Conservation (phyloP, 2,797 vertebrate genomes). For the Spheniscus humboldti region DNA sequence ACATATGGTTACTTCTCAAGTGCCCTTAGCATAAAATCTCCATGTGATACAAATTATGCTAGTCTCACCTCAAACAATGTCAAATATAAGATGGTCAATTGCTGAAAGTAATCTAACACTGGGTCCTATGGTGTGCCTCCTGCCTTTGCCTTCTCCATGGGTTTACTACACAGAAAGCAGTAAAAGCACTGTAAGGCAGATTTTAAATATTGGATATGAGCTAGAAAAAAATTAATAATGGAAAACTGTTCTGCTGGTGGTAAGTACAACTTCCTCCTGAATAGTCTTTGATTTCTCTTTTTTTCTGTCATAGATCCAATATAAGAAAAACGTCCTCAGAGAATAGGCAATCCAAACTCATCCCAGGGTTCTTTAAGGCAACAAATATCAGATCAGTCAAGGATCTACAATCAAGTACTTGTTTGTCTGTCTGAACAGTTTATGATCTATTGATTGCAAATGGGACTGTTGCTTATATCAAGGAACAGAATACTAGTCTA, state of each 20-base stretch:
- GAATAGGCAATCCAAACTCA: background rate
- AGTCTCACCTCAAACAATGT: background rate
- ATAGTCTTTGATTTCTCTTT: background rate
- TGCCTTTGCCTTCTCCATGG: background rate
- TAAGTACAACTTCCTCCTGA: background rate
- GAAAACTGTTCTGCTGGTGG: background rate
- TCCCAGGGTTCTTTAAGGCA: background rate
- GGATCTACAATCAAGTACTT: background rate
- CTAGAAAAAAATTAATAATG: background rate
- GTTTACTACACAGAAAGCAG: background rate
- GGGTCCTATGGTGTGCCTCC: fast-evolving
- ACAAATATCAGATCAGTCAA: background rate
- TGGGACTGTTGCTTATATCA: background rate
- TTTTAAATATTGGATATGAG: background rate
- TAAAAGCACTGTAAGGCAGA: background rate
- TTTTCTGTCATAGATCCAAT: background rate
- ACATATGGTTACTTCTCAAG: background rate
- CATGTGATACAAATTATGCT: background rate
- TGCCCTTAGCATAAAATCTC: background rate
- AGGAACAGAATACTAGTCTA: background rate
- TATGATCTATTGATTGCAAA: background rate
- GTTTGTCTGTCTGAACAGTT: background rate
- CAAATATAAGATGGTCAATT: background rate
- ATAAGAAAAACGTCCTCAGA: background rate
- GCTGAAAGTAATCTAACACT: background rate